These are phyloP conservation scores for Dynastes grantii DNA, from an alignment of 2,888 invertebrate genomes.

Conservation along the genomic window DNA sequence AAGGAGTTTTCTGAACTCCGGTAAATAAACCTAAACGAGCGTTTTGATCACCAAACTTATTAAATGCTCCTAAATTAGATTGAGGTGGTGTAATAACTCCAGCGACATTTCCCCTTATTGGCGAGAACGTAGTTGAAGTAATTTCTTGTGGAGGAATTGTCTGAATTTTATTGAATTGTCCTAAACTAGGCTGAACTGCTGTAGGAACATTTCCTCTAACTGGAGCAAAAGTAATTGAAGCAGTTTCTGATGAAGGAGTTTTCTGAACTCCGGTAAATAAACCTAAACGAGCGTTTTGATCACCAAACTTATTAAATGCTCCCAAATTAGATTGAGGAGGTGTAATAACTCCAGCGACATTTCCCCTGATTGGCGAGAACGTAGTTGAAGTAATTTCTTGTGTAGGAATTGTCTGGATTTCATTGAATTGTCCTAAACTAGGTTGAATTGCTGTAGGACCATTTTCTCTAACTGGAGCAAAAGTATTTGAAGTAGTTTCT, in stretches of 20 bases:
- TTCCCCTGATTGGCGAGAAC: background rate
- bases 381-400: background rate
- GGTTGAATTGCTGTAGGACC: too few species aligned
- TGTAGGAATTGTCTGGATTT: conserved; percentile 2
- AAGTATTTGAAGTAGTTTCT: too few species aligned
- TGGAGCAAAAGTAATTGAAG: too few species aligned
- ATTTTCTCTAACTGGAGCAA: too few species aligned
- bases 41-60: conserved; percentile 13
- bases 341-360: too few species aligned
- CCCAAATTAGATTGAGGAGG: background rate
- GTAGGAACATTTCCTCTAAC: too few species aligned
- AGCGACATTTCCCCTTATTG: background rate
- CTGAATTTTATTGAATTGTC: background rate
- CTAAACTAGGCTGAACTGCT: too few species aligned
- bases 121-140: background rate
- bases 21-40: background rate
- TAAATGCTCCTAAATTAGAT: background rate
- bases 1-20: too few species aligned
- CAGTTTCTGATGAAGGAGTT: too few species aligned
- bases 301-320: conserved; percentile 8
- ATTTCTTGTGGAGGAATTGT: background rate
- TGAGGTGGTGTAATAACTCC: background rate
- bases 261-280: too few species aligned
- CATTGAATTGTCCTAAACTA: too few species aligned
- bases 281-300: background rate